Evolutionary conservation across 2,888 invertebrate species (phyloP).

Genomic region (Uloborus plumipes): DNA sequence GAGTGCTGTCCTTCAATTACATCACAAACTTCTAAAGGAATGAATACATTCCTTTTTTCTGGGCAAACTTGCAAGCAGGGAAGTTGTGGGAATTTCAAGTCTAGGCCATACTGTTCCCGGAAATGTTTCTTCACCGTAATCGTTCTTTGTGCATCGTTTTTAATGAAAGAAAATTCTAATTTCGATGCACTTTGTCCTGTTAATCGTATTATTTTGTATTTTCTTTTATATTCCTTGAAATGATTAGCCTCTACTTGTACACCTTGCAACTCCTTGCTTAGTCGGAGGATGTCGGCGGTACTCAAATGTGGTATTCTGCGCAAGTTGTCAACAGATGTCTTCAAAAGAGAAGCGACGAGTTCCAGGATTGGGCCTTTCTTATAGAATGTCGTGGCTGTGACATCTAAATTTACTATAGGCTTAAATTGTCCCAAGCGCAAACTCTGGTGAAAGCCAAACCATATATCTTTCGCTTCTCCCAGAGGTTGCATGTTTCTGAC

Average conservation of each 20-base stretch:
- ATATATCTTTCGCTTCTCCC: conserved; percentile 35
- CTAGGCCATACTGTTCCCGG: conserved; percentile 9
- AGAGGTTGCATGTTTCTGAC: background rate
- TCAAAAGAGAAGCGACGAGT: background rate
- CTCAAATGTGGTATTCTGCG: background rate
- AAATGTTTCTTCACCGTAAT: conserved; percentile 39
- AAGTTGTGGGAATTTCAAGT: conserved; percentile 35
- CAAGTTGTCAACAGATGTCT: background rate
- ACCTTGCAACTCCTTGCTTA: conserved; percentile 73
- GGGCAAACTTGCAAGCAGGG: conserved; percentile 53
- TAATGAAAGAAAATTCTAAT: background rate
- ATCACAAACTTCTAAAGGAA: conserved; percentile 56
- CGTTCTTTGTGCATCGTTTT: background rate
- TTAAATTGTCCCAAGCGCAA: conserved; percentile 39
- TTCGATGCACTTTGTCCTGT: conserved; percentile 10
- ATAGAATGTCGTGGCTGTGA: conserved; percentile 37
- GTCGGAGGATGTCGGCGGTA: conserved; percentile 66
- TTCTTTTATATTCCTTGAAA: conserved; percentile 8
- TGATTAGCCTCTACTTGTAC: conserved; percentile 64
- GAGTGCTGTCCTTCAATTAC: conserved; percentile 33
- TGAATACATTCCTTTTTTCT: background rate
- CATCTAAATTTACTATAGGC: conserved; percentile 42
- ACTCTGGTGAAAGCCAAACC: conserved; percentile 54
- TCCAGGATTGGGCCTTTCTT: conserved; percentile 15
- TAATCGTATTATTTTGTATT: conserved; percentile 13